Conservation (phyloP, 1,140 invertebrate species). For the Pseudomyrmex concolor region DNA sequence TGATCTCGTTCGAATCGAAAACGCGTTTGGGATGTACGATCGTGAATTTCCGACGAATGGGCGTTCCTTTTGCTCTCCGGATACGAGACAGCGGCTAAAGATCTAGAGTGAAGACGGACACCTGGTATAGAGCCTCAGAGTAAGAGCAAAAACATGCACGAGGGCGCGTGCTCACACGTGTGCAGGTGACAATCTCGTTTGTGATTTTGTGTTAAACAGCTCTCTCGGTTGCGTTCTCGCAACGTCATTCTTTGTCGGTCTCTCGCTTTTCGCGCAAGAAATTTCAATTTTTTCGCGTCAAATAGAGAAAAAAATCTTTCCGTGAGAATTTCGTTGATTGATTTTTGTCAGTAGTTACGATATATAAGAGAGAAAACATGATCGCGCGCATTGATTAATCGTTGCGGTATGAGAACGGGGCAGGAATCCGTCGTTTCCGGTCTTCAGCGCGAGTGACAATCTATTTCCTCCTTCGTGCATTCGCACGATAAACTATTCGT, state of each 20-base stretch:
- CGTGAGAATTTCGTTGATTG: too few species aligned
- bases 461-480: conserved; percentile 59
- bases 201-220: conserved; percentile 75
- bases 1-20: background rate
- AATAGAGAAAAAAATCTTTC: too few species aligned
- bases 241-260: too few species aligned
- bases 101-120: conserved; percentile 58
- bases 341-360: too few species aligned
- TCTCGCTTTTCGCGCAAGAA: too few species aligned
- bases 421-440: conserved; percentile 3
- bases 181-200: conserved; percentile 80
- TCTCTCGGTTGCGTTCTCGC: conserved; percentile 33
- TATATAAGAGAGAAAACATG: background rate
- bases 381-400: background rate
- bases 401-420: background rate
- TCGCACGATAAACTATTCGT: conserved; percentile 66
- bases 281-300: too few species aligned
- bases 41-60: background rate
- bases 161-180: conserved; percentile 58
- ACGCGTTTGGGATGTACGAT: background rate
- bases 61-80: background rate
- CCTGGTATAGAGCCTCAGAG: conserved; percentile 61
- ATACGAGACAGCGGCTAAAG: background rate
- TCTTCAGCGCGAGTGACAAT: conserved; percentile 48
- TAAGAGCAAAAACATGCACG: conserved; percentile 33